phyloP scores from a whole-genome alignment of 2,797 vertebrate species.

The Amphiprion clarkii region DNA sequence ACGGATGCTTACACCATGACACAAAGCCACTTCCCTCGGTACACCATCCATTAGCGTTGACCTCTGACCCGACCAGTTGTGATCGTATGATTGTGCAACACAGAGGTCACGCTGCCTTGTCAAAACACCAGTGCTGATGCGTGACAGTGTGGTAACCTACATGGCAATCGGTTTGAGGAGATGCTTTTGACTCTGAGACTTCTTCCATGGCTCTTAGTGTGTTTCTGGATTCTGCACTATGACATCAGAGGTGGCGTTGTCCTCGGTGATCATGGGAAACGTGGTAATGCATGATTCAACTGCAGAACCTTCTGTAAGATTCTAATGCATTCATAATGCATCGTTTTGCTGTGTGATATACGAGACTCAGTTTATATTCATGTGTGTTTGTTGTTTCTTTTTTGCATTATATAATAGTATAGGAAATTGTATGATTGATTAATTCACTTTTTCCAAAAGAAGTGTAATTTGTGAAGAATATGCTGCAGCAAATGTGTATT shows the following conservation, averaged over 20 bases:
- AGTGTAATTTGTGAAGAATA: too few species aligned
- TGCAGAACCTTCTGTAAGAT: slow-evolving; percentile 1
- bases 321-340: slow-evolving; percentile 23
- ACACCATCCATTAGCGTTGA: slow-evolving; percentile 81
- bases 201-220: slow-evolving; percentile 1
- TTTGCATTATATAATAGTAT: neutral
- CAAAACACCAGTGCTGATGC: slow-evolving; percentile 76
- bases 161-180: slow-evolving; percentile 54
- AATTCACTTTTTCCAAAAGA: neutral
- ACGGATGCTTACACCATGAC: slow-evolving; percentile 39
- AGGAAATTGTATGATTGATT: slow-evolving; percentile 7
- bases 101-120: slow-evolving; percentile 73
- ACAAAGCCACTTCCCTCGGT: slow-evolving; percentile 66
- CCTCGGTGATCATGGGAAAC: slow-evolving; percentile 9
- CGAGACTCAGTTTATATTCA: neutral
- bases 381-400: slow-evolving; percentile 6
- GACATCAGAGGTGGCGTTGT: neutral
- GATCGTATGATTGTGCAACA: slow-evolving; percentile 82
- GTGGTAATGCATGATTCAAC: slow-evolving; percentile 31
- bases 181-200: slow-evolving; percentile 42
- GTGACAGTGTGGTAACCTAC: slow-evolving; percentile 67
- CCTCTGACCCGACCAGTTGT: slow-evolving; percentile 78
- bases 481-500: too few species aligned
- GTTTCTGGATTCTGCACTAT: neutral
- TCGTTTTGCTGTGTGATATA: slow-evolving; percentile 34